phyloP scores from a whole-genome alignment of 2,113 vertebrate genomes.

The Eulacestoma nigropectus region DNA sequence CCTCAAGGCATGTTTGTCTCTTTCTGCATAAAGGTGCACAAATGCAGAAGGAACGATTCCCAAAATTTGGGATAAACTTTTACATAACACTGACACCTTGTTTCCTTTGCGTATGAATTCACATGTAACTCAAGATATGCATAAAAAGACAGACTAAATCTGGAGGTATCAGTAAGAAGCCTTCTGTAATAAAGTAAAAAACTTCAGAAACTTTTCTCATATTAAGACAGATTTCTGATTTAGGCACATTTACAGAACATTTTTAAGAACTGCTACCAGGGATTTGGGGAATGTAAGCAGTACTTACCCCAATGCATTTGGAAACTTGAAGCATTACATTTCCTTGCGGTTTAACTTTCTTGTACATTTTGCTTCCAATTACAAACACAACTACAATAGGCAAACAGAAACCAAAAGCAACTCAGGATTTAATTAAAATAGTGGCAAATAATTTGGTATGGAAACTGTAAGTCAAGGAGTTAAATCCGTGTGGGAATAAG shows the following conservation, averaged over 20 bases:
- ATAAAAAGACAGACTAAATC: not conserved
- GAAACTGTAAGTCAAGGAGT: not conserved
- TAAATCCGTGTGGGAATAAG: not conserved
- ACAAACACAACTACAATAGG: conserved; percentile 84
- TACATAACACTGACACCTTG: not conserved
- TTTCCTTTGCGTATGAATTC: not conserved
- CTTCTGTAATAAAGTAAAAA: not conserved
- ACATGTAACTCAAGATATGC: not conserved
- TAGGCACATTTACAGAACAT: not conserved
- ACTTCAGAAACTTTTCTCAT: not conserved
- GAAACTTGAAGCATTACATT: conserved; percentile 85
- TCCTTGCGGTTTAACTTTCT: conserved; percentile 85
- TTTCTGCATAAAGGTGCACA: not conserved
- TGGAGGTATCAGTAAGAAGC: not conserved
- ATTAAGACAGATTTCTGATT: not conserved
- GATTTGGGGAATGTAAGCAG: not conserved
- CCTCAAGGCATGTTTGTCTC: not conserved
- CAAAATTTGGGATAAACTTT: not conserved
- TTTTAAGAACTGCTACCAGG: not conserved
- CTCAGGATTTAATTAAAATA: not conserved
- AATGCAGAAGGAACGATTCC: not conserved
- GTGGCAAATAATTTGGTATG: not conserved
- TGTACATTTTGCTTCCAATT: conserved; percentile 86
- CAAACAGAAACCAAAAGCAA: not conserved
- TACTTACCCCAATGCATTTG: conserved; percentile 88